Evolutionary conservation across 2,888 invertebrate species (phyloP).

Genomic region (Drosophila silvestris): DNA sequence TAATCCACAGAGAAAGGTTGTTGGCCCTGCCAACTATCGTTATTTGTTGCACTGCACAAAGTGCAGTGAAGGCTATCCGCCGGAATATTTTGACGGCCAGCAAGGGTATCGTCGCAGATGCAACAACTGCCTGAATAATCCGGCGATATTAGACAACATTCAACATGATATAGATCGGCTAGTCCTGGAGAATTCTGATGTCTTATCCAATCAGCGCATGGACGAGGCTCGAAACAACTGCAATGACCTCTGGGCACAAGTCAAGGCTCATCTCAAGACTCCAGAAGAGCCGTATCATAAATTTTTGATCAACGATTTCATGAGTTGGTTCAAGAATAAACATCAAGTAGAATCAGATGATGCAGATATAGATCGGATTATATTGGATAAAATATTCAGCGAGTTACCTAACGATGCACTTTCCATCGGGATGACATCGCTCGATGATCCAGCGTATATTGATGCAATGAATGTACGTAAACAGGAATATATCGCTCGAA

Average conservation of each 20-base stretch:
- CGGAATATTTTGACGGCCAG: fast-evolving
- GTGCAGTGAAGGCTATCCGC: neutral
- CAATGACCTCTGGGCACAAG: too few relatives aligned
- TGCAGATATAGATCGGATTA: neutral
- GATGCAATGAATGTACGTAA: neutral
- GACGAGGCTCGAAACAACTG: neutral
- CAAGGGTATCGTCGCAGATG: neutral
- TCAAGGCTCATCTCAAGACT: fast-evolving
- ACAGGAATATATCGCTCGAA: neutral
- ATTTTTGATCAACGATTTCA: neutral
- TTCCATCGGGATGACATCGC: fast-evolving
- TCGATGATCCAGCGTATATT: neutral
- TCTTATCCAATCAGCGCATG: fast-evolving
- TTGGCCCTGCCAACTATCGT: fast-evolving
- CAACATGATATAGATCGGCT: fast-evolving
- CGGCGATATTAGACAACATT: fast-evolving
- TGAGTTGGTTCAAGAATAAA: neutral
- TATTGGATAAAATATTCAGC: neutral
- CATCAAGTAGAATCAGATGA: neutral
- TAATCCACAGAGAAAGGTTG: fast-evolving
- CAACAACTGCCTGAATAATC: fast-evolving
- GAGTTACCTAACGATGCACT: neutral
- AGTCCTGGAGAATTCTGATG: neutral
- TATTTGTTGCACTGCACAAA: fast-evolving
- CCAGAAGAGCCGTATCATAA: neutral